Percentiles rank a stretch among this genome's conserved stretches.
These are phyloP conservation scores for Reticulitermes lucifugus DNA, from an alignment of 2,888 invertebrate genomes.

Conservation along the genomic window DNA sequence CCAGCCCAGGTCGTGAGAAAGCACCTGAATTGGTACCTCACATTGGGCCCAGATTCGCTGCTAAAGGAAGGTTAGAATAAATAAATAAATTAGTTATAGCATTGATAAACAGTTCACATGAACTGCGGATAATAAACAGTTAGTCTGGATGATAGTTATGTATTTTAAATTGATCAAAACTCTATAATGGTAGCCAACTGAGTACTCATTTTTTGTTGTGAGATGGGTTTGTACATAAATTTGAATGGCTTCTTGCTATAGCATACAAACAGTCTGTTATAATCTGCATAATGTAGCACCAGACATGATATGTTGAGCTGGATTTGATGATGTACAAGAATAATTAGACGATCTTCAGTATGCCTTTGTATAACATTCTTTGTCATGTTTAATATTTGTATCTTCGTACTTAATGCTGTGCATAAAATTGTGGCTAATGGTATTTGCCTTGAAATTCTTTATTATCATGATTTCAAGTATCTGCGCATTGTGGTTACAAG, in stretches of 20 bases:
- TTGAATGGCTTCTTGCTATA: background rate
- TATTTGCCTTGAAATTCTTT: background rate
- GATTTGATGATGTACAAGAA: background rate
- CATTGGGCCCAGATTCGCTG: conserved; percentile 90
- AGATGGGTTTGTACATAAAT: background rate
- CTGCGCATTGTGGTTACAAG: background rate
- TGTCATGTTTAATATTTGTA: background rate
- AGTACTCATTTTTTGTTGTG: background rate
- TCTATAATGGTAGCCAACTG: too few relatives aligned
- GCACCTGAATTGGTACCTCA: conserved; percentile 88
- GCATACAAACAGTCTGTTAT: background rate
- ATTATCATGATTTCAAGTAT: background rate
- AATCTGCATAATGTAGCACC: background rate
- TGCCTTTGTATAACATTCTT: background rate
- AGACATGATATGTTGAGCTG: background rate
- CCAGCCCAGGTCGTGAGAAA: conserved; percentile 86
- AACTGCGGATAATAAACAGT: background rate
- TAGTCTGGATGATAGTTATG: background rate
- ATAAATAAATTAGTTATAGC: background rate
- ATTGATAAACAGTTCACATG: background rate
- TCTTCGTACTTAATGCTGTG: background rate
- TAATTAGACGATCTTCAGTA: background rate
- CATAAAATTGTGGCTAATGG: conserved; percentile 10
- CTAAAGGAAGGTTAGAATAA: conserved; percentile 79
- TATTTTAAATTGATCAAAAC: too few relatives aligned